Evolutionary conservation across 2,888 invertebrate genomes (phyloP).

Genomic region (Tillus elongatus): DNA sequence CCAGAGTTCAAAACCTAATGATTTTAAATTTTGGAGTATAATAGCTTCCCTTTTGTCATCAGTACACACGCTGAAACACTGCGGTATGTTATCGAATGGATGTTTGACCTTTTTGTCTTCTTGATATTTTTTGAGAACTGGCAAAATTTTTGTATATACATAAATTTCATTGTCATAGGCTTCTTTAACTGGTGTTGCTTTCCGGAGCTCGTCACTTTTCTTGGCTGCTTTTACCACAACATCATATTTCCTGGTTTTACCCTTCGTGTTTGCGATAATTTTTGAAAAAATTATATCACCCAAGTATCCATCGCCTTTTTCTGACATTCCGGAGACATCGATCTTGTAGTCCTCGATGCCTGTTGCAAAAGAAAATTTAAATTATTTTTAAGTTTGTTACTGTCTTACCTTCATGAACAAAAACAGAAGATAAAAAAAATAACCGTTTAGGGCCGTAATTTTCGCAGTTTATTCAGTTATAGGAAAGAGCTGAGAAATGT

Average conservation of each 20-base stretch:
- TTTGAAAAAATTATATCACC: slow-evolving; percentile 26
- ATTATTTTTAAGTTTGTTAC: too few relatives aligned
- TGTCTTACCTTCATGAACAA: too few relatives aligned
- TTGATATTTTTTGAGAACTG: slow-evolving; percentile 21
- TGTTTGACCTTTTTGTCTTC: slow-evolving; percentile 14
- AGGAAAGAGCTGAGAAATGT: too few relatives aligned
- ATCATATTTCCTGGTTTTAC: slow-evolving; percentile 17
- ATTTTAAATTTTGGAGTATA: slow-evolving; percentile 26
- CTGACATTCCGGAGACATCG: slow-evolving; percentile 20
- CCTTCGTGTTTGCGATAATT: slow-evolving; percentile 13
- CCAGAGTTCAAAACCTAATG: slow-evolving; percentile 24
- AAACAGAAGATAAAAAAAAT: too few relatives aligned
- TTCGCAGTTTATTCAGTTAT: too few relatives aligned
- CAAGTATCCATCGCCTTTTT: slow-evolving; percentile 27
- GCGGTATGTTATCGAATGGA: slow-evolving; percentile 20
- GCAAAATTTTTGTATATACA: slow-evolving; percentile 24
- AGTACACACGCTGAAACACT: slow-evolving; percentile 24
- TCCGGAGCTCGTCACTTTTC: slow-evolving; percentile 21
- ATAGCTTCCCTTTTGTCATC: slow-evolving; percentile 24
- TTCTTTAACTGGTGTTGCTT: slow-evolving; percentile 20
- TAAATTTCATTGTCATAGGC: slow-evolving; percentile 17
- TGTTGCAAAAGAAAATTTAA: too few relatives aligned
- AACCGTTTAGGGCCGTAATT: too few relatives aligned
- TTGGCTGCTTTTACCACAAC: slow-evolving; percentile 27
- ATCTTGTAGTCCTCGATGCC: slow-evolving; percentile 16